phyloP scores from a whole-genome alignment of 2,113 vertebrate species.

The Uropsilus gracilis region DNA sequence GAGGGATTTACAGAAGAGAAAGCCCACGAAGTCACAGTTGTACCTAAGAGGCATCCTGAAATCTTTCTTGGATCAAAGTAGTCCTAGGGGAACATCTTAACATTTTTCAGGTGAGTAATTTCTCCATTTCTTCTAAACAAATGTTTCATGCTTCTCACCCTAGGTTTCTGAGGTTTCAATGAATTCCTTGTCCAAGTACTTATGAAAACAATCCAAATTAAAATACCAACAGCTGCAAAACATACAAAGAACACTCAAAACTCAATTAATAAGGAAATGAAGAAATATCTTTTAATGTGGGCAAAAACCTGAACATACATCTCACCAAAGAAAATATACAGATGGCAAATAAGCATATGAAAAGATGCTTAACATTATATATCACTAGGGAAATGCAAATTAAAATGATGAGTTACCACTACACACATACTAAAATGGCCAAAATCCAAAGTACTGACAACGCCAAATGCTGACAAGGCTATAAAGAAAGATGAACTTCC shows the following conservation, averaged over 20 bases:
- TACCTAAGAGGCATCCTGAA: not conserved
- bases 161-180: not conserved
- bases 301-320: not conserved
- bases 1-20: not conserved
- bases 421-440: not conserved
- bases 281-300: not conserved
- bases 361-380: not conserved
- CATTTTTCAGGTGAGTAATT: not conserved
- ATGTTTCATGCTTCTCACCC: not conserved
- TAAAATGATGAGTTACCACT: not conserved
- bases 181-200: not conserved
- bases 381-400: not conserved
- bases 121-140: not conserved
- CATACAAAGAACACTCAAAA: constrained; percentile 22
- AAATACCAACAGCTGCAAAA: not conserved
- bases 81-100: not conserved
- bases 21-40: not conserved
- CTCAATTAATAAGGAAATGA: constrained; percentile 22
- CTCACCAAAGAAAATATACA: not conserved
- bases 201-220: constrained; percentile 5
- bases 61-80: not conserved
- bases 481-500: not conserved
- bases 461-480: not conserved
- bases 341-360: not conserved
- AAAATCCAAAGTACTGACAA: not conserved